Evolutionary conservation across 1,140 invertebrate species (phyloP).

Genomic region (Drosophila guanche): DNA sequence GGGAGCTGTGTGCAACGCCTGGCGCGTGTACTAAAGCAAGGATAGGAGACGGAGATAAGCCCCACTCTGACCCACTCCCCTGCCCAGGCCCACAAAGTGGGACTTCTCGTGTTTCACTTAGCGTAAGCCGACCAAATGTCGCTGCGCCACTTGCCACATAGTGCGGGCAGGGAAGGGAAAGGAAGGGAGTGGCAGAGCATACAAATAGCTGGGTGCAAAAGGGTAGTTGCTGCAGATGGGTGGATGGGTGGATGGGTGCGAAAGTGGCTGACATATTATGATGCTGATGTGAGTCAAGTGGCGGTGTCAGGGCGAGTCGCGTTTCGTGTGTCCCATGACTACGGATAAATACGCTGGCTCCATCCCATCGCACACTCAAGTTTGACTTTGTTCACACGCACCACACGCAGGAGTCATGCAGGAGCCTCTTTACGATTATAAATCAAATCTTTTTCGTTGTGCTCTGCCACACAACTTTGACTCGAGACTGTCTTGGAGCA

Average conservation of each 20-base stretch:
- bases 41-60: neutral
- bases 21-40: constrained; percentile 30
- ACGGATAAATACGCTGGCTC: neutral
- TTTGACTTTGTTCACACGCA: too few relatives aligned
- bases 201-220: too few relatives aligned
- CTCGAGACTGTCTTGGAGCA: too few relatives aligned
- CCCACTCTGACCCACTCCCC: neutral
- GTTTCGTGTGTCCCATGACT: constrained; percentile 1
- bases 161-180: constrained; percentile 1
- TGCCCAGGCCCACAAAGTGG: constrained; percentile 8
- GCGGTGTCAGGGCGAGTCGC: neutral
- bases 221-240: neutral
- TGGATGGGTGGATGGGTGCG: too few relatives aligned
- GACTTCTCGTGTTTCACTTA: constrained; percentile 44
- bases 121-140: constrained; percentile 19
- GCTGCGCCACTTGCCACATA: neutral
- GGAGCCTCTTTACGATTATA: too few relatives aligned
- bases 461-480: too few relatives aligned
- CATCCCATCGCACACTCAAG: too few relatives aligned
- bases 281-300: constrained; percentile 33
- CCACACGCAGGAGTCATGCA: too few relatives aligned
- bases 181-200: neutral
- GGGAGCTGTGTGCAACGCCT: neutral
- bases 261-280: constrained; percentile 22
- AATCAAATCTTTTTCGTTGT: too few relatives aligned